These are phyloP conservation scores for Cyanistes caeruleus DNA, from an alignment of 2,113 vertebrate genomes.

Conservation along the genomic window DNA sequence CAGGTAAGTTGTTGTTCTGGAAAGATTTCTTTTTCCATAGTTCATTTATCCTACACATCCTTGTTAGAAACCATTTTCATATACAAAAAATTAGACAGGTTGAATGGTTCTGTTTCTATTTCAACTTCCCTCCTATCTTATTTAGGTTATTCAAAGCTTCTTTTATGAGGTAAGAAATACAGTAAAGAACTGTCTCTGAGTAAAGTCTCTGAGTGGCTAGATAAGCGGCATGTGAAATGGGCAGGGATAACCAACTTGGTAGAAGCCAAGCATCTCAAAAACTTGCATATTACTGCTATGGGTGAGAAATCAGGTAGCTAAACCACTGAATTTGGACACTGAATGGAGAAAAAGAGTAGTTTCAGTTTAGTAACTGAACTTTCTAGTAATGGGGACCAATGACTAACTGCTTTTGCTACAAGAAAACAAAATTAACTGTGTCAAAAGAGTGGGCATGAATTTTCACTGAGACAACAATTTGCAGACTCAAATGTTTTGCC, in stretches of 20 bases:
- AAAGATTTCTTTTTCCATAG: neutral
- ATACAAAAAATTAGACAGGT: neutral
- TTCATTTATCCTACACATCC: neutral
- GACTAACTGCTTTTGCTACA: neutral
- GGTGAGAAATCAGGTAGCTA: neutral
- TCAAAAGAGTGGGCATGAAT: neutral
- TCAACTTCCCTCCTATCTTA: neutral
- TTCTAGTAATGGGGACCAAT: neutral
- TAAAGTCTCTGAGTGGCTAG: neutral
- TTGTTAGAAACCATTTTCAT: neutral
- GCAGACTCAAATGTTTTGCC: neutral
- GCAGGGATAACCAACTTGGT: neutral
- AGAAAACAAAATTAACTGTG: neutral
- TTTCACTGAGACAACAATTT: neutral
- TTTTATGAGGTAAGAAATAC: neutral
- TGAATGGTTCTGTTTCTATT: neutral
- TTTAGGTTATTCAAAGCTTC: neutral
- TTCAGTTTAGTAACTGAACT: neutral
- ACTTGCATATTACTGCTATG: neutral
- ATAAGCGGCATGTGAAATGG: neutral
- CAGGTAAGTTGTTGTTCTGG: conserved; percentile 74
- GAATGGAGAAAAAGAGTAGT: neutral
- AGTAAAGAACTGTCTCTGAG: neutral
- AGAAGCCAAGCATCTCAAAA: neutral
- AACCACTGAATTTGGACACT: neutral